phyloP scores from a whole-genome alignment of 2,797 vertebrate species.

The Acanthiza pusilla region DNA sequence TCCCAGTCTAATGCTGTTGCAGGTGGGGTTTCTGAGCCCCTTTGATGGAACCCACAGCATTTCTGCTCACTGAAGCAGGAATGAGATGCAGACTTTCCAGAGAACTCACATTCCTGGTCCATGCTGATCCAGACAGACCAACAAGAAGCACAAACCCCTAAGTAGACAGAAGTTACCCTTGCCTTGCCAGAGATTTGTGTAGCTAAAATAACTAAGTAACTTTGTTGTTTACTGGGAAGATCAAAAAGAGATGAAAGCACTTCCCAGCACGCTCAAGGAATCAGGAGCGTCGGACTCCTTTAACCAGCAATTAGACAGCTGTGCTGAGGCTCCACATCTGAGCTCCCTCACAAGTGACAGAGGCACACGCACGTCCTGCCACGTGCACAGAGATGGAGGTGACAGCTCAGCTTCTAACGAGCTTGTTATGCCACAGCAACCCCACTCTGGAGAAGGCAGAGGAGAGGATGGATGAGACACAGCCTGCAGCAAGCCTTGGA shows the following conservation, averaged over 20 bases:
- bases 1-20: accelerated
- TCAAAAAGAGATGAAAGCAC: neutral
- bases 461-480: neutral
- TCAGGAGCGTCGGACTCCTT: neutral
- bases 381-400: neutral
- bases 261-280: neutral
- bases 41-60: neutral
- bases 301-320: neutral
- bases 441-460: neutral
- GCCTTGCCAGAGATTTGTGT: neutral
- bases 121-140: neutral
- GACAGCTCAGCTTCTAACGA: neutral
- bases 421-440: neutral
- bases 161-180: neutral
- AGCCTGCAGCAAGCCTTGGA: neutral
- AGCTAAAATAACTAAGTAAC: neutral
- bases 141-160: neutral
- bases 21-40: neutral
- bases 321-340: neutral
- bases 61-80: neutral
- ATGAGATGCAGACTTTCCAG: accelerated
- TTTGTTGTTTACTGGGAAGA: neutral
- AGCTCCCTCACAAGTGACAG: neutral
- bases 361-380: accelerated
- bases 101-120: neutral